A percentile compares a stretch with the other conserved stretches of the same genome.
Evolutionary conservation across 2,113 vertebrate genomes (phyloP).

Genomic region (Gallinago undulata): DNA sequence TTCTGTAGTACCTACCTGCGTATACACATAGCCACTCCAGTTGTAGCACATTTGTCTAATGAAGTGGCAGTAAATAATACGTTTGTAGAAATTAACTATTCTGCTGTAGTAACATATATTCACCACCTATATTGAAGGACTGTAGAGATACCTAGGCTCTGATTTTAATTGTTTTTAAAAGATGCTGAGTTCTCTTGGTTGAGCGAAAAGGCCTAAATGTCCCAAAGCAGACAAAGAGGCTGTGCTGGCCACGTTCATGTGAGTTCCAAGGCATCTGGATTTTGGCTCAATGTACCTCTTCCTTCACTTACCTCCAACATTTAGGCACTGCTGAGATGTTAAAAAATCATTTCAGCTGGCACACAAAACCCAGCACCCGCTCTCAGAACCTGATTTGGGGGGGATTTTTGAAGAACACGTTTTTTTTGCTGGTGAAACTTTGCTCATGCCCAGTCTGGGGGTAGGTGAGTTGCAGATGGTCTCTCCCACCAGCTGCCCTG

Average conservation of each 20-base stretch:
- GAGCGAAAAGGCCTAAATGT: not conserved
- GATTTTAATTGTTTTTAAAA: not conserved
- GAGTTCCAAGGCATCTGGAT: not conserved
- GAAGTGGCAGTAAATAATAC: not conserved
- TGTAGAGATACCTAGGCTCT: not conserved
- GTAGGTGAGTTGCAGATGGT: not conserved
- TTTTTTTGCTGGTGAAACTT: not conserved
- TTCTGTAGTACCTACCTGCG: not conserved
- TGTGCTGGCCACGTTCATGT: accelerated
- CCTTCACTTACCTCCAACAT: not conserved
- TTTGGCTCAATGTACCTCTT: not conserved
- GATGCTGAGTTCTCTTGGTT: not conserved
- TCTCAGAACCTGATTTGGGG: not conserved
- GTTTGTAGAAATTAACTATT: not conserved
- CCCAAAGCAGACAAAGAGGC: accelerated
- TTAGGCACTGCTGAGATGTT: not conserved
- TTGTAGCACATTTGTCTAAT: not conserved
- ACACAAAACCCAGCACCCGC: not conserved
- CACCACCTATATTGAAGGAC: not conserved
- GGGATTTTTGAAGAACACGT: not conserved
- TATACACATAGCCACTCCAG: not conserved
- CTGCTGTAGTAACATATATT: not conserved
- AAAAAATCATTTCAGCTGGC: slow-evolving; percentile 11
- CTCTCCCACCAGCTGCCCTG: not conserved
- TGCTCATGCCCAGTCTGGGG: accelerated